Base-by-base conservation (phyloP, 2,797 vertebrate genomes). In the Arrhamphus sclerolepis region DNA sequence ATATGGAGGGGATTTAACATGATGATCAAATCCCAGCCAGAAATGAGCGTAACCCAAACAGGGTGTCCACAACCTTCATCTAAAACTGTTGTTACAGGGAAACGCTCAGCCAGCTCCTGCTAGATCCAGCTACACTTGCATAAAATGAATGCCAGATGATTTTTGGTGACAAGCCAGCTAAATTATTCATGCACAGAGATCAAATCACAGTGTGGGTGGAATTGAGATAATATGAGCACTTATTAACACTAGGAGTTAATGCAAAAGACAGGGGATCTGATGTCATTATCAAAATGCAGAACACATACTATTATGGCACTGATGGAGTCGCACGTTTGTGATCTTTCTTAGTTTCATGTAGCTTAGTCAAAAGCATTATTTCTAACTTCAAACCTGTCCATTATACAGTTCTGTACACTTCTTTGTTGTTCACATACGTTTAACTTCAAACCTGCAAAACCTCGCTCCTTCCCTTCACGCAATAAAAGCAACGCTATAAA, bases 381-480 rank as follows among this genome's bases (percentile, higher is more conserved):
- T 49, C 2, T 42, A 38, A n/a, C 53, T 52, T 22, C 31, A 13
- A 43, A 40, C 17, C 18, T 18, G n/a, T 38, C 3, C 19, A 8
- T 42, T 6, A 17, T 3, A 46, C 6, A 20, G 0, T 13, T 16
- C 9, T 47, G 18, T 28, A 26, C 5, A 18, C 13, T 29, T 26
- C n/a, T 38, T 29, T 31, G 5, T 13, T 34, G 14, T 19, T 11
- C 5, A 24, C n/a, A 38, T 38, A 22, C 16, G 14, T 38, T 38
- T 13, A 41, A 31, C 57, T 42, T 41, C 50, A n/a, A 43, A 43
- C 48, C 17, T 20, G 9, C 16, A 24, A 5, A 22, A 16, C 6
- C 26, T 44, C 52, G n/a, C 19, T 42, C 19, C 42, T 50, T 60
- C 14, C 26, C 57, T 42, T 31, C 46, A 50, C 22, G 38, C 46